Evolutionary conservation across 2,888 invertebrate genomes (phyloP).

Genomic region (Ophion ellenae): DNA sequence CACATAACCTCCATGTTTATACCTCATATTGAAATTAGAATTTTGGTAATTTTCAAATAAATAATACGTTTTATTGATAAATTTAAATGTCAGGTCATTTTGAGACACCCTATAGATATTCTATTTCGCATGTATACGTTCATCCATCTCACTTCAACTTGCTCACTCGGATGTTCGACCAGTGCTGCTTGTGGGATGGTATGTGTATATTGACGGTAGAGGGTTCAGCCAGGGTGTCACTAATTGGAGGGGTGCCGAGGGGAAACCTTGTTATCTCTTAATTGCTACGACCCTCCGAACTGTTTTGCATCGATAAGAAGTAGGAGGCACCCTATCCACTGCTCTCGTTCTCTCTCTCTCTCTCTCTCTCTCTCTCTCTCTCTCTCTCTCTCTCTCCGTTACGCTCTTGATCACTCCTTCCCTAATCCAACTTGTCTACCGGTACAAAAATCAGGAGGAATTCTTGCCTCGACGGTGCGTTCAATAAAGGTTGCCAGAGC

Average conservation of each 20-base stretch:
- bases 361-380: not conserved
- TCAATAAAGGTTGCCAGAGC: no score
- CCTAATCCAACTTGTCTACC: no score
- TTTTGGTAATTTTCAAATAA: no score
- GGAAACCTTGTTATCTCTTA: conserved; percentile 84
- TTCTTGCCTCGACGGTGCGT: no score
- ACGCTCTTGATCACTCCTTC: no score
- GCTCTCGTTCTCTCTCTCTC: conserved; percentile 60
- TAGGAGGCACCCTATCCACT: conserved; percentile 57
- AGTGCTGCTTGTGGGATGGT: conserved; percentile 31
- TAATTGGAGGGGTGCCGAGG: conserved; percentile 83
- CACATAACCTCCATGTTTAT: no score
- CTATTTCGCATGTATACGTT: conserved; percentile 10
- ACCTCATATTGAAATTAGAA: no score
- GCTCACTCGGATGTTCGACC: conserved; percentile 36
- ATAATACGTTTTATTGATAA: no score
- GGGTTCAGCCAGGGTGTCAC: conserved; percentile 79
- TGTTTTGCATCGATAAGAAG: conserved; percentile 83
- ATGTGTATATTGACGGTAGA: conserved; percentile 53
- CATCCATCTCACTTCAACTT: conserved; percentile 28
- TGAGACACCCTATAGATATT: not conserved
- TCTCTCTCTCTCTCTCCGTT: no score
- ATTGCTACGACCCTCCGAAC: conserved; percentile 82
- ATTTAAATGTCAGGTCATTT: no score
- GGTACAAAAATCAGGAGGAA: no score